These are phyloP conservation scores for Aphidius colemani DNA, from an alignment of 2,888 invertebrate species.

Conservation along the genomic window DNA sequence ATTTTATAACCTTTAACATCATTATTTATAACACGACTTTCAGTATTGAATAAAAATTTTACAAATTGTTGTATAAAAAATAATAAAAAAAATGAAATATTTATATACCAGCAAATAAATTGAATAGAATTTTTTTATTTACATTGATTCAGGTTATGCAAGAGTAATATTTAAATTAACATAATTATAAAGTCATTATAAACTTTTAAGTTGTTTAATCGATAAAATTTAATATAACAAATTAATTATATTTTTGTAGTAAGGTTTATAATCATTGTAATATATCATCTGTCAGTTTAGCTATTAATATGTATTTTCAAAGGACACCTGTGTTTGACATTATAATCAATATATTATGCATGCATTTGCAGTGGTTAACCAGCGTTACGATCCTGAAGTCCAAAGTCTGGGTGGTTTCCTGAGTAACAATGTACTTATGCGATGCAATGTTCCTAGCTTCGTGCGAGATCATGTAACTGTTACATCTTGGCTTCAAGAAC, in stretches of 20 bases:
- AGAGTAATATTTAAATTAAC: too few relatives aligned
- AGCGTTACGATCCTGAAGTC: constrained; percentile 65
- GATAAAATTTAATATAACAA: too few relatives aligned
- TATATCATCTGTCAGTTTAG: constrained; percentile 14
- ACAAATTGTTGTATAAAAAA: neutral
- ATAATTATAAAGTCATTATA: too few relatives aligned
- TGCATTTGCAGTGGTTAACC: constrained; percentile 61
- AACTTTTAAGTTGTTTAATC: too few relatives aligned
- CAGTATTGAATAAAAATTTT: too few relatives aligned
- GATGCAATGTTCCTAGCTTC: constrained; percentile 65
- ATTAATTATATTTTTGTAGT: too few relatives aligned
- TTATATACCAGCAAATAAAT: neutral
- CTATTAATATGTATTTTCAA: neutral
- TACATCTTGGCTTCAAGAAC: constrained; percentile 66
- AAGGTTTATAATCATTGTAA: too few relatives aligned
- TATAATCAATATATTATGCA: neutral
- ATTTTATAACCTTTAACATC: too few relatives aligned
- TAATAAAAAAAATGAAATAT: neutral
- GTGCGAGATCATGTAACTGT: constrained; percentile 65
- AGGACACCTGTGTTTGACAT: too few relatives aligned
- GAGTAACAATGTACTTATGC: constrained; percentile 64
- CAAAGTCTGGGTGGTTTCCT: constrained; percentile 66
- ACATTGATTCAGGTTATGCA: too few relatives aligned
- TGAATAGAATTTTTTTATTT: too few relatives aligned
- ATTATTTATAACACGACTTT: too few relatives aligned